phyloP scores from a whole-genome alignment of 2,113 vertebrate genomes.

The Cyanoramphus novaezelandiae region DNA sequence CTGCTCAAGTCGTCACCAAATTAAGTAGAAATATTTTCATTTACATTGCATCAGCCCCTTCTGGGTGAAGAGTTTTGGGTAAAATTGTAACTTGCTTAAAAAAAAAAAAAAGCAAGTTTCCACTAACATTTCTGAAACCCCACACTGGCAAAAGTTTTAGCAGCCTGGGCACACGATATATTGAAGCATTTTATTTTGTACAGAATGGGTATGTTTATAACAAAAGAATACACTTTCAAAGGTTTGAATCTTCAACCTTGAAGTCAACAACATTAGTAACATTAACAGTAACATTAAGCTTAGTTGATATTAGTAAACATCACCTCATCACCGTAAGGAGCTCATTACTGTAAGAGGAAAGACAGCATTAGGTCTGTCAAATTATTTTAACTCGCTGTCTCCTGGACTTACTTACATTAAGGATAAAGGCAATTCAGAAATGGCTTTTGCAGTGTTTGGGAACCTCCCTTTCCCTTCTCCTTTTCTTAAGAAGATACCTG shows the following conservation, averaged over 20 bases:
- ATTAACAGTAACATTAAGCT: not conserved
- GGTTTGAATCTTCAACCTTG: not conserved
- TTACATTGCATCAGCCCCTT: not conserved
- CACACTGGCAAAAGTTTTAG: not conserved
- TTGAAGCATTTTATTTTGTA: not conserved
- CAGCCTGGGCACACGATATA: not conserved
- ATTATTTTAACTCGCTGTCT: not conserved
- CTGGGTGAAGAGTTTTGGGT: not conserved
- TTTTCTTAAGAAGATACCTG: not conserved
- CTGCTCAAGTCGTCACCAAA: not conserved
- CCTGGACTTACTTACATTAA: not conserved
- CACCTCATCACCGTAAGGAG: not conserved
- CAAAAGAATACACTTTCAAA: not conserved
- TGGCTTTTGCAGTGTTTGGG: not conserved
- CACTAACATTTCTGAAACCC: not conserved
- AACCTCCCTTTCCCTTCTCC: not conserved
- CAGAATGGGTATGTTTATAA: not conserved
- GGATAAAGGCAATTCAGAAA: not conserved
- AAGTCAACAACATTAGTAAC: not conserved
- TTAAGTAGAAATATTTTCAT: not conserved
- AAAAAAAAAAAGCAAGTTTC: not conserved
- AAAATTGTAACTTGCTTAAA: not conserved
- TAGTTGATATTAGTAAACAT: not conserved
- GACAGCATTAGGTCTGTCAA: not conserved
- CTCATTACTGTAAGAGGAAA: not conserved